Evolutionary conservation across 2,113 vertebrate species (phyloP).

Genomic region (Oostethus manadensis): DNA sequence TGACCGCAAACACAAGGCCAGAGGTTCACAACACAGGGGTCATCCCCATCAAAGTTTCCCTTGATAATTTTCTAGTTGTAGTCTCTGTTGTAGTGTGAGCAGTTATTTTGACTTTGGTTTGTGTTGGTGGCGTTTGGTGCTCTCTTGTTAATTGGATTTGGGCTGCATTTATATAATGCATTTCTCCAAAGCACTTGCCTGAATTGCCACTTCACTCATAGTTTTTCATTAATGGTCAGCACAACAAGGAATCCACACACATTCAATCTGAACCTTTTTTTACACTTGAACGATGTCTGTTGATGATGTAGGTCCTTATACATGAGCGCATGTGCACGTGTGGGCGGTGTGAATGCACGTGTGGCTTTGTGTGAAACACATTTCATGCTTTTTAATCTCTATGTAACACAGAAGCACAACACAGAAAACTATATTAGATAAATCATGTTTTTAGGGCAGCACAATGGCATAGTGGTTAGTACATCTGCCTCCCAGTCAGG

Average conservation of each 20-base stretch:
- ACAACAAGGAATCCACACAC: neutral
- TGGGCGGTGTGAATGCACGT: slow-evolving; percentile 22
- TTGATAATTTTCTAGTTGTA: too few relatives aligned
- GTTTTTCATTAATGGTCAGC: neutral
- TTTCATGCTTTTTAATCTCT: slow-evolving; percentile 1
- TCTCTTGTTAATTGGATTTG: too few relatives aligned
- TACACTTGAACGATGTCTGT: neutral
- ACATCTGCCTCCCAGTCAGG: too few relatives aligned
- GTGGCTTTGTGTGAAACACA: slow-evolving; percentile 16
- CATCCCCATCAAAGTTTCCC: too few relatives aligned
- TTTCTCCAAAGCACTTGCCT: neutral
- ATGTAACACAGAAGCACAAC: neutral
- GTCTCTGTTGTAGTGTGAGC: too few relatives aligned
- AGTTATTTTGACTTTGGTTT: too few relatives aligned
- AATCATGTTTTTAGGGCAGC: neutral
- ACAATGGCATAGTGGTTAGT: too few relatives aligned
- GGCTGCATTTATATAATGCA: neutral
- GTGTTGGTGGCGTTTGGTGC: too few relatives aligned
- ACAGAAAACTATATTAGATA: neutral
- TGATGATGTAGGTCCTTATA: neutral
- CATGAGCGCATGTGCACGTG: slow-evolving; percentile 12
- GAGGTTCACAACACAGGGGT: too few relatives aligned
- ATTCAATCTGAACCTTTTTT: neutral
- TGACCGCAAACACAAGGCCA: too few relatives aligned
- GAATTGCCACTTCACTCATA: neutral